These are phyloP conservation scores for Cranoglanis bouderius DNA, from an alignment of 2,113 vertebrate species.

Conservation along the genomic window DNA sequence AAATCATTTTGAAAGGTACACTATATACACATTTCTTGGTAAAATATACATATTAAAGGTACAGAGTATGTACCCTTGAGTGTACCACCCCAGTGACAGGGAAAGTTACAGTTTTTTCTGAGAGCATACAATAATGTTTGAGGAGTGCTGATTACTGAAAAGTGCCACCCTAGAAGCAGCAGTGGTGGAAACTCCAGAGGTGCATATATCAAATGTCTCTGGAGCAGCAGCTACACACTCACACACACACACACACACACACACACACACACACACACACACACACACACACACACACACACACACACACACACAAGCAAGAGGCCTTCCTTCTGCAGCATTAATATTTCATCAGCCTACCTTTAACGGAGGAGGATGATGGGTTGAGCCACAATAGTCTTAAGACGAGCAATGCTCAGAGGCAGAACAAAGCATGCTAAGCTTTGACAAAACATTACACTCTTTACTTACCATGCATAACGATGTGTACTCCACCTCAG, in stretches of 20 bases:
- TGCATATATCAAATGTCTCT: conserved; percentile 52
- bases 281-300: conserved; percentile 32
- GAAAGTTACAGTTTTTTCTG: background rate
- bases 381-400: conserved; percentile 35
- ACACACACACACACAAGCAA: conserved; percentile 25
- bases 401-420: conserved; percentile 34
- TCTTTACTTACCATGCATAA: conserved; percentile 12
- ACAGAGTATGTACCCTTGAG: background rate
- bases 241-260: conserved; percentile 31
- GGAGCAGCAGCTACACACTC: conserved; percentile 35
- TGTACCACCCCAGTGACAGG: background rate
- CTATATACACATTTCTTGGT: background rate
- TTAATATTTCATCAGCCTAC: conserved; percentile 66
- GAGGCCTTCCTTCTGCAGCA: conserved; percentile 50
- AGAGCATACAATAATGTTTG: background rate
- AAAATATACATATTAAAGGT: background rate
- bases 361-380: conserved; percentile 50
- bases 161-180: conserved; percentile 27
- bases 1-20: background rate
- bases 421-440: conserved; percentile 43
- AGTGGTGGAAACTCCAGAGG: conserved; percentile 43
- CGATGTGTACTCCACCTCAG: background rate
- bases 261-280: conserved; percentile 44
- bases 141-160: conserved; percentile 10
- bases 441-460: conserved; percentile 32